These are phyloP conservation scores for Teinopalpus imperialis DNA, from an alignment of 2,888 invertebrate genomes.

Conservation along the genomic window DNA sequence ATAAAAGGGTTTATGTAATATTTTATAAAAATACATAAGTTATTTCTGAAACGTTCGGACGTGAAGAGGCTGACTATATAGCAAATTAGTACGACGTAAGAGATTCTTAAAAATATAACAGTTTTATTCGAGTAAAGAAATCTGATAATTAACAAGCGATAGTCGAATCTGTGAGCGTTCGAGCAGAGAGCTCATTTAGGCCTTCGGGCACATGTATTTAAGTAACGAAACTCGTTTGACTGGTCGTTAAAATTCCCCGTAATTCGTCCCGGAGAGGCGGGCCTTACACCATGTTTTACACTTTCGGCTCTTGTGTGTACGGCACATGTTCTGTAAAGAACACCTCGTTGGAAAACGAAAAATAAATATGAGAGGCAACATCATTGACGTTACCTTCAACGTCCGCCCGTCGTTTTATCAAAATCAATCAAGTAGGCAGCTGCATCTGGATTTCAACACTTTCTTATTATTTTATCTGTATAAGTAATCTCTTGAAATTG, in stretches of 20 bases:
- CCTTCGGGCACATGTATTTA: conserved; percentile 48
- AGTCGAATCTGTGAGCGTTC: conserved; percentile 32
- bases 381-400: conserved; percentile 14
- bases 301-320: conserved; percentile 37
- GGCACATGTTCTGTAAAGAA: conserved; percentile 26
- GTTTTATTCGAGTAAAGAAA: conserved; percentile 28
- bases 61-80: conserved; percentile 9
- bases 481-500: too few relatives aligned
- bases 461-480: background rate
- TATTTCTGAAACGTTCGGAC: conserved; percentile 3
- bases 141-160: conserved; percentile 46
- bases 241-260: conserved; percentile 65
- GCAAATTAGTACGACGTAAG: conserved; percentile 17
- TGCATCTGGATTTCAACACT: background rate
- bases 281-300: conserved; percentile 46
- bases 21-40: conserved; percentile 22
- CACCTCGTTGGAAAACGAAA: conserved; percentile 25
- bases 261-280: conserved; percentile 54
- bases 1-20: too few relatives aligned
- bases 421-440: background rate
- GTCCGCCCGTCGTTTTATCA: background rate
- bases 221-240: conserved; percentile 53
- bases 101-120: conserved; percentile 26
- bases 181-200: conserved; percentile 46
- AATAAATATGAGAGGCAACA: conserved; percentile 23